phyloP scores from a whole-genome alignment of 1,140 invertebrate genomes.

The Popillia japonica region DNA sequence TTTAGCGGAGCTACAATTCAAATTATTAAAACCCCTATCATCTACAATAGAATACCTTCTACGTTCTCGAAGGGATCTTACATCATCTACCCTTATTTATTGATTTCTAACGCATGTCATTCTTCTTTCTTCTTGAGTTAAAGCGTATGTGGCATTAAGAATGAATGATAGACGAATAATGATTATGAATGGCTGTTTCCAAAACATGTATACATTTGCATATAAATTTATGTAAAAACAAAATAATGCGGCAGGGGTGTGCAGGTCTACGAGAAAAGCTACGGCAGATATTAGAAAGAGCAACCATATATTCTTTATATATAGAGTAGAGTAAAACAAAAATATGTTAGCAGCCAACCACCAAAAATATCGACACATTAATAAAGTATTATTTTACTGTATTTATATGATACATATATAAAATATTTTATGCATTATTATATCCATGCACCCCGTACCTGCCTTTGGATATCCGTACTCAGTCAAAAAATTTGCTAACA shows the following conservation, averaged over 20 bases:
- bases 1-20: too few species aligned
- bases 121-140: neutral
- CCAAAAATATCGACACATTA: conserved; percentile 27
- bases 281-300: conserved; percentile 10
- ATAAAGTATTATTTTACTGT: neutral
- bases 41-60: too few species aligned
- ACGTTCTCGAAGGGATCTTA: neutral
- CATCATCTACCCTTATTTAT: neutral
- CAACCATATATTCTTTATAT: neutral
- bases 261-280: conserved; percentile 7
- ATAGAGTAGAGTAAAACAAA: neutral
- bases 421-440: conserved; percentile 8
- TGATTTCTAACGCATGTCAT: neutral
- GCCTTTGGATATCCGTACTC: conserved; percentile 51
- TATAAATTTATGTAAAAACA: neutral
- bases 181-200: conserved; percentile 21
- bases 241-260: conserved; percentile 21
- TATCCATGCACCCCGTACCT: conserved; percentile 47
- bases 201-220: conserved; percentile 34
- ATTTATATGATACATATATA: neutral
- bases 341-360: conserved; percentile 27
- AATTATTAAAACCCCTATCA: too few species aligned
- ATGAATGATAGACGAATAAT: conserved; percentile 3
- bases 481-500: conserved; percentile 52
- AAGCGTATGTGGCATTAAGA: conserved; percentile 5